Conservation (phyloP, 2,797 vertebrate genomes). For the Melanotaenia parkinsoni region DNA sequence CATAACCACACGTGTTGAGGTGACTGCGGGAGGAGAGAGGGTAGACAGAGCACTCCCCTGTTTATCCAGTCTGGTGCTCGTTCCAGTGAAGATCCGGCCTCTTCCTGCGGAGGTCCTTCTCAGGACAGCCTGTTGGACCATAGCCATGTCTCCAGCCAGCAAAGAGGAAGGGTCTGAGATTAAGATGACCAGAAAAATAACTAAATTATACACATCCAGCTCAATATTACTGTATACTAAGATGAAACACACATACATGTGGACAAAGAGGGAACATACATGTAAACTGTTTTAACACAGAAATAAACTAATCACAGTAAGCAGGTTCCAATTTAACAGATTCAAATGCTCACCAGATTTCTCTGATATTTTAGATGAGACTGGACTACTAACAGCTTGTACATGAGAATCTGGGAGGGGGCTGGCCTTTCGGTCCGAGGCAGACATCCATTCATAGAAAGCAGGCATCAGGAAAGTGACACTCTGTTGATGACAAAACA, state of each 20-base stretch:
- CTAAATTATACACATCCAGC: not conserved
- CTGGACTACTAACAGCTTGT: slow-evolving; percentile 32
- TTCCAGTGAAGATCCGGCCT: slow-evolving; percentile 70
- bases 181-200: not conserved
- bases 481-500: slow-evolving; percentile 79
- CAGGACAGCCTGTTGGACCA: slow-evolving; percentile 71
- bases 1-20: slow-evolving; percentile 74
- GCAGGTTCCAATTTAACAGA: not conserved
- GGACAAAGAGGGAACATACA: not conserved
- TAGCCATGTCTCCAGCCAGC: slow-evolving; percentile 77
- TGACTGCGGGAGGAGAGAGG: slow-evolving; percentile 60
- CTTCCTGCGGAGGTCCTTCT: slow-evolving; percentile 52
- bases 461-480: slow-evolving; percentile 92
- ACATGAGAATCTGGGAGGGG: slow-evolving; percentile 57
- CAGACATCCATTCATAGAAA: slow-evolving; percentile 88
- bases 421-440: slow-evolving; percentile 54
- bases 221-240: not conserved
- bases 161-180: slow-evolving; percentile 69
- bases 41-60: slow-evolving; percentile 55
- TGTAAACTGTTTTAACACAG: not conserved
- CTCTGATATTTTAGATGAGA: slow-evolving; percentile 36
- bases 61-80: slow-evolving; percentile 64
- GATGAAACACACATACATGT: not conserved
- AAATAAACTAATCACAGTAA: not conserved
- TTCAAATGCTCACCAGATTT: slow-evolving; percentile 59